Evolutionary conservation across 2,888 invertebrate genomes (phyloP).

Genomic region (Peribatodes rhomboidaria): DNA sequence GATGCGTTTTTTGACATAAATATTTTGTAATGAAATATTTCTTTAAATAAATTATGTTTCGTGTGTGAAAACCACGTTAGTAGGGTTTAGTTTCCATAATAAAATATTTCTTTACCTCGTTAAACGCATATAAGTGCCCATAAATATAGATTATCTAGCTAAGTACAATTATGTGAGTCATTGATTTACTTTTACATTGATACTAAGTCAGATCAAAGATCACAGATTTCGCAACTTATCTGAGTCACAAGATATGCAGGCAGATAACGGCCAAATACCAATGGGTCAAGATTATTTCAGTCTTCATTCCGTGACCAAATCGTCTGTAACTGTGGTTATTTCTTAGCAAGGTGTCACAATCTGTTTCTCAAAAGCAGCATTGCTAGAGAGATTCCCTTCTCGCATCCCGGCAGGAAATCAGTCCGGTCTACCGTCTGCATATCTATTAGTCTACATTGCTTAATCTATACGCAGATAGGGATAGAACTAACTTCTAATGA

Average conservation of each 20-base stretch:
- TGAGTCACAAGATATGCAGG: conserved; percentile 10
- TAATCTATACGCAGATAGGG: conserved; percentile 12
- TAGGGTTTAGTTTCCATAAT: no score
- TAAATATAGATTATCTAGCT: background rate
- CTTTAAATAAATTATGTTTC: no score
- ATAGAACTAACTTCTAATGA: background rate
- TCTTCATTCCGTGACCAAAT: conserved; percentile 13
- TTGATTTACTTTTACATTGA: conserved; percentile 8
- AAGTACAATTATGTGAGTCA: background rate
- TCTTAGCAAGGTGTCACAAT: background rate
- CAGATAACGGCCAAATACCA: conserved; percentile 3
- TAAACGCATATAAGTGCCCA: background rate
- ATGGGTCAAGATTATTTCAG: conserved; percentile 2
- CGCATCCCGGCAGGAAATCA: conserved; percentile 57
- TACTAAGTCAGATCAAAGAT: conserved; percentile 6
- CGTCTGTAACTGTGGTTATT: background rate
- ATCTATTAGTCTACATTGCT: conserved; percentile 47
- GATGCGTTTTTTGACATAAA: no score
- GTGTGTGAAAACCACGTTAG: no score
- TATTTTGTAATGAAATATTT: no score
- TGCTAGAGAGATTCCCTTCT: conserved; percentile 33
- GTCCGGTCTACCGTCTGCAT: conserved; percentile 54
- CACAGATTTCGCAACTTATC: conserved; percentile 5
- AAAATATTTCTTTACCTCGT: no score
- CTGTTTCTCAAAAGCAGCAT: conserved; percentile 24